These are phyloP conservation scores for Apis laboriosa DNA, from an alignment of 1,140 invertebrate species.

Conservation along the genomic window DNA sequence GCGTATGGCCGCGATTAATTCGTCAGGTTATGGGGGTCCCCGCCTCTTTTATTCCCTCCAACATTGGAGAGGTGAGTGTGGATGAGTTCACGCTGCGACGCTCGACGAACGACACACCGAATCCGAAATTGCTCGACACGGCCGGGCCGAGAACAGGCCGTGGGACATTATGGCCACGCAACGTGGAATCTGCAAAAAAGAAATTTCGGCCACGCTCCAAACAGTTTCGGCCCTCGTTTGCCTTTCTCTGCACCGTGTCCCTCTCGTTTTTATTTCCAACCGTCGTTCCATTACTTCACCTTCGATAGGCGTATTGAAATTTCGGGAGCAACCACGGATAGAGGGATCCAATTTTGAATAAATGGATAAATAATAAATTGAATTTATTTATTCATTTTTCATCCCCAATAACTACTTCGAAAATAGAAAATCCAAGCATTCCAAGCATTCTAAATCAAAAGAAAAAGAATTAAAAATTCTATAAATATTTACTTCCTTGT, in stretches of 20 bases:
- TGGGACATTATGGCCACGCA: slow-evolving; percentile 61
- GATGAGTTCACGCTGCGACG: slow-evolving; percentile 62
- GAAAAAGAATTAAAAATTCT: no score
- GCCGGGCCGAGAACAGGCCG: slow-evolving; percentile 32
- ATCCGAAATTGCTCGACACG: slow-evolving; percentile 48
- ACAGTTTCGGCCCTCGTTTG: slow-evolving; percentile 2
- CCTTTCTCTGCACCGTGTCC: neutral
- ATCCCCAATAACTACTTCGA: no score
- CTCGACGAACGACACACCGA: slow-evolving; percentile 37
- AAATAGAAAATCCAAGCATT: no score
- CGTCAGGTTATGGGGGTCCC: slow-evolving; percentile 60
- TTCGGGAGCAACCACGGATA: neutral
- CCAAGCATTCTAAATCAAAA: no score
- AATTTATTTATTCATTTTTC: no score
- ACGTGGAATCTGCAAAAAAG: slow-evolving; percentile 54
- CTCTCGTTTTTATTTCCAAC: slow-evolving; percentile 21
- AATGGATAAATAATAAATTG: no score
- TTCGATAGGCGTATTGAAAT: slow-evolving; percentile 23
- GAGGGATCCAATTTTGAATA: no score
- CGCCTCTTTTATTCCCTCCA: slow-evolving; percentile 2
- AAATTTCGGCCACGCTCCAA: slow-evolving; percentile 26
- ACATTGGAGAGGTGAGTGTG: neutral
- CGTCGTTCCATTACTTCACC: neutral
- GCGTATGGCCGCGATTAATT: slow-evolving; percentile 61
- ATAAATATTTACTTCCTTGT: no score